Base-by-base conservation (phyloP, 2,797 vertebrate genomes). In the Aulostomus chinensis region DNA sequence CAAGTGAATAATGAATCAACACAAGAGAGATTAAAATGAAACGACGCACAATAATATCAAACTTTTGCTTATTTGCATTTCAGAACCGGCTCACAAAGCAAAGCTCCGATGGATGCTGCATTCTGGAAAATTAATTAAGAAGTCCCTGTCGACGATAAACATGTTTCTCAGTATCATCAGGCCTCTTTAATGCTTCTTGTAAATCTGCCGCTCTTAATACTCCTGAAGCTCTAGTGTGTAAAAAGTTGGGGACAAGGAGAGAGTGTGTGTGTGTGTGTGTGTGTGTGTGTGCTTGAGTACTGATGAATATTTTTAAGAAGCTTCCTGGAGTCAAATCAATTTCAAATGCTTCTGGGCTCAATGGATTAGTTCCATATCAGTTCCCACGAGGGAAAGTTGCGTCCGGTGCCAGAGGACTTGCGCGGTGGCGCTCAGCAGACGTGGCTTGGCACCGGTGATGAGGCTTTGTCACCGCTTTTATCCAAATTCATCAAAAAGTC, bases 61-160 rank as follows among this genome's bases (percentile, higher is more conserved):
- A 38, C 36, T 38, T 38, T n/a, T n/a, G n/a, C n/a, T n/a, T n/a
- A n/a, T n/a, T n/a, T n/a, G n/a, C n/a, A n/a, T 69, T 76, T 70
- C 9, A 32, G 54, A 61, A 48, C 58, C 40, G 1, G 30, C 60
- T 69, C 64, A 78, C 49, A n/a, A 55, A 74, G 52, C 61, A 36
- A 32, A 66, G 57, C 56, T 30, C 54, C 13, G 3, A n/a, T n/a
- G n/a, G n/a, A n/a, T n/a, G n/a, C n/a, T n/a, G 53, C 31, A 11
- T 42, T 64, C 66, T 51, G 65, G 36, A 57, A 63, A 76, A 83
- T 70, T 61, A 72, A 81, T 77, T 47, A 69, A 58, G n/a, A n/a
- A n/a, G 63, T 75, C 64, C 54, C 60, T 2, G 43, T 49, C 62
- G 64, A 78, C 52, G 52, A 21, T 35, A 32, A 62, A 64, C 14